Percentiles rank a stretch among this genome's conserved stretches.
These are phyloP conservation scores for Diachasma alloeum DNA, from an alignment of 1,140 invertebrate genomes.

Conservation along the genomic window DNA sequence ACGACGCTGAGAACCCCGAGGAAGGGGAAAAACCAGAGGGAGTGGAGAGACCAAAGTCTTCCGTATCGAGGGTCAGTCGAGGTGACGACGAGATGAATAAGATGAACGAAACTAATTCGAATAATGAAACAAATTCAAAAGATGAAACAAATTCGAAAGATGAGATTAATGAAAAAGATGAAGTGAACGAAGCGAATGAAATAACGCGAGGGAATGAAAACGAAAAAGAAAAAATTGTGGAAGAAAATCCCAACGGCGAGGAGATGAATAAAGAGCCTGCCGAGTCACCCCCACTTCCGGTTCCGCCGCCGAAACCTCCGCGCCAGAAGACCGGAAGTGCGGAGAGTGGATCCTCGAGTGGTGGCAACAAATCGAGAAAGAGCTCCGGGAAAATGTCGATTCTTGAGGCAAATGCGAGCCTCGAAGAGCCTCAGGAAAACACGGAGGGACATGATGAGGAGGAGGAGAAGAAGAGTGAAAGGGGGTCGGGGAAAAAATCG, in stretches of 20 bases:
- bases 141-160: neutral
- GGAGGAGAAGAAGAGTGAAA: neutral
- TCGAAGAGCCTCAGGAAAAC: neutral
- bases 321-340: conserved; percentile 41
- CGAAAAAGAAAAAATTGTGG: neutral
- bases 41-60: conserved; percentile 25
- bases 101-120: too few species aligned
- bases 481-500: conserved; percentile 28
- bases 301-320: conserved; percentile 45
- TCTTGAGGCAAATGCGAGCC: neutral
- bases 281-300: conserved; percentile 24
- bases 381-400: neutral
- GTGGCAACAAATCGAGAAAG: neutral
- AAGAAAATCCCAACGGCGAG: conserved; percentile 6
- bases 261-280: conserved; percentile 21
- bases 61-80: conserved; percentile 12
- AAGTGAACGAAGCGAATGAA: conserved; percentile 1
- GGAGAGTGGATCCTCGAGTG: conserved; percentile 5
- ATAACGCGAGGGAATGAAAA: neutral
- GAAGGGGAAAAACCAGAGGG: conserved; percentile 4
- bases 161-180: neutral
- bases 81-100: neutral
- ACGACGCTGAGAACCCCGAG: conserved; percentile 1
- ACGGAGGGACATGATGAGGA: neutral
- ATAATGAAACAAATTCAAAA: neutral